These are phyloP conservation scores for Anolis apletophallus DNA, from an alignment of 2,797 vertebrate genomes.

Conservation along the genomic window DNA sequence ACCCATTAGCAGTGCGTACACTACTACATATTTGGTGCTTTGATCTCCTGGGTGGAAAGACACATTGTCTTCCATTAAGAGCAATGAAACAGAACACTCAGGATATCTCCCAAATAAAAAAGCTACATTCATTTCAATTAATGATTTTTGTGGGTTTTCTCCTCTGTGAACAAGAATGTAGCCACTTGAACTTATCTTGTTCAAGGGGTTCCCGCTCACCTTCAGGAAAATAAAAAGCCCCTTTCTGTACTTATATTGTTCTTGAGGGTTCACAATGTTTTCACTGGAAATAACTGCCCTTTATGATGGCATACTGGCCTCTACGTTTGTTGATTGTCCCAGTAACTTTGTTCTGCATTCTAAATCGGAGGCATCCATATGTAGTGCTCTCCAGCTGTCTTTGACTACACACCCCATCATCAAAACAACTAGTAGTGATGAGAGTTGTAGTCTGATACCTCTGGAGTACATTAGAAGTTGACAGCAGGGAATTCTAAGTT, in stretches of 20 bases:
- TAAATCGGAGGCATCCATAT: not conserved
- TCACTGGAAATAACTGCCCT: not conserved
- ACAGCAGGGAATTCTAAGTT: not conserved
- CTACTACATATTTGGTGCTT: not conserved
- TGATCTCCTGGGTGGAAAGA: not conserved
- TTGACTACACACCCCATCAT: not conserved
- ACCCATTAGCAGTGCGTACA: rapidly evolving
- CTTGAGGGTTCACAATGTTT: not conserved
- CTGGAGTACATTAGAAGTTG: not conserved
- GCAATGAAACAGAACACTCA: not conserved
- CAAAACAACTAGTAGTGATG: not conserved
- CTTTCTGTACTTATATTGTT: constrained; percentile 9
- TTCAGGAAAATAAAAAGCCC: not conserved
- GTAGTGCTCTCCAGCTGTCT: not conserved
- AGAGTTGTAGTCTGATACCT: not conserved
- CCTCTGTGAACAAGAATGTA: constrained; percentile 9
- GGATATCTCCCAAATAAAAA: not conserved
- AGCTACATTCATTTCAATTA: constrained; percentile 40
- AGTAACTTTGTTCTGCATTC: not conserved
- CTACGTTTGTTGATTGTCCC: constrained; percentile 18
- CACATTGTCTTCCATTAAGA: not conserved
- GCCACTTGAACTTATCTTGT: not conserved
- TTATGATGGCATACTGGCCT: constrained; percentile 6
- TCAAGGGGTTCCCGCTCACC: not conserved
- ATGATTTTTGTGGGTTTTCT: constrained; percentile 4